Evolutionary conservation across 2,888 invertebrate genomes (phyloP).

Genomic region (Agonopterix alstromeriana): DNA sequence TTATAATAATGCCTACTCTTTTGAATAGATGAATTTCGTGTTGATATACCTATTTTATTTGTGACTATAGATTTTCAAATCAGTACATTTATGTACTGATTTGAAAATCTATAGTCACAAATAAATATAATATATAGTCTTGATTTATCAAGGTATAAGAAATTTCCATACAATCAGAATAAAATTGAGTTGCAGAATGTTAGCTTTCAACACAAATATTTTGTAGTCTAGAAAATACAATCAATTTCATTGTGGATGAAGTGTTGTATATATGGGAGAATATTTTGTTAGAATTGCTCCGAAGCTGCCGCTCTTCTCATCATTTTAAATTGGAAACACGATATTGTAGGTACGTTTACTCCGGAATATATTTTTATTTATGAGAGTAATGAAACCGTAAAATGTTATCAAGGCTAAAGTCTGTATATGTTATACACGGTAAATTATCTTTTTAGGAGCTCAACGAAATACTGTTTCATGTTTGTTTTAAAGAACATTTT

Average conservation of each 20-base stretch:
- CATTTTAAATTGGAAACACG: conserved; percentile 4
- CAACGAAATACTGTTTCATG: background rate
- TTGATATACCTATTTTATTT: too few relatives aligned
- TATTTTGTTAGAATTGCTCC: background rate
- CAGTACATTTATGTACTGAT: too few relatives aligned
- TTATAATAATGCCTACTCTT: too few relatives aligned
- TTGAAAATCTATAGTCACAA: too few relatives aligned
- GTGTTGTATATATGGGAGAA: too few relatives aligned
- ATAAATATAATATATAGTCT: too few relatives aligned
- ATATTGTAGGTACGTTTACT: background rate
- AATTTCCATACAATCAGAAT: too few relatives aligned
- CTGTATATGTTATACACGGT: background rate
- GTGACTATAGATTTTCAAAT: too few relatives aligned
- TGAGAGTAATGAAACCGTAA: background rate
- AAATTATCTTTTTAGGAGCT: background rate
- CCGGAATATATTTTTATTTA: background rate
- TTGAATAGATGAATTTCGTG: too few relatives aligned
- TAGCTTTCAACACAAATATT: too few relatives aligned
- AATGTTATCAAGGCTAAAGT: background rate
- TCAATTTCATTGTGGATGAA: background rate
- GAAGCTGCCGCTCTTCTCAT: conserved; percentile 1
- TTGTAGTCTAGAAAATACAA: background rate
- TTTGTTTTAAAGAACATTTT: background rate
- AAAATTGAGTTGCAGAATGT: too few relatives aligned
- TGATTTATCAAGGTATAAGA: too few relatives aligned